Evolutionary conservation across 2,888 invertebrate species (phyloP), one percentile per base, ranked within the genome.

Genomic region (Ctena decussata): DNA sequence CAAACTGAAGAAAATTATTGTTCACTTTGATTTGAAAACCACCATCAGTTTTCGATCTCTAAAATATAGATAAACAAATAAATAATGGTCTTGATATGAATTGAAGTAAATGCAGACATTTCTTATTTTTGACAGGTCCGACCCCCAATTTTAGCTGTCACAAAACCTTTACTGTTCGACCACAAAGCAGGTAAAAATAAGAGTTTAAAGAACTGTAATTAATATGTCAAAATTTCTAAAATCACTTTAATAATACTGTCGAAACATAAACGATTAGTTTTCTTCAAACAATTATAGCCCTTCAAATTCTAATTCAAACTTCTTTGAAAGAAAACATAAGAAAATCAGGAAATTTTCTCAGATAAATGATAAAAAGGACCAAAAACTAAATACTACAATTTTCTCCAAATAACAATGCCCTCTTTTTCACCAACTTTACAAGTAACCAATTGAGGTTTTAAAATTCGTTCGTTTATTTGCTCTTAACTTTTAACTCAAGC

Each of bases 141-240:
- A 71, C 77, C 65, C 39, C 37, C 77, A 75, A 76, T 83, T 75
- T 49, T 39, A 21, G 24, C 27, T 72, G 53, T 2, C 60, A 41
- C 74, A 74, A 75, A 79, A 70, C n/a, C 35, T 41, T 12, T 24
- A 70, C 70, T 79, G 65, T 80, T 60, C 41, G 12, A 30, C 69
- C 49, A 77, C 77, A 77, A 77, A 84, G 60, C 65, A 69, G 74
- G 70, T 77, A 30, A 44, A 80, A 80, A 75, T 85, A 82, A 77
- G 77, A 37, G 72, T 79, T 80, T 46, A 74, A 86, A 65, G 65
- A 57, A 57, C 74, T 71, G 70, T 86, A 83, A 86, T 86, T 86
- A 83, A 86, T 86, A 86, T 86, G 86, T 83, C 82, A 86, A 80
- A 80, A 78, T 79, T 41, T 70, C 39, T 57, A 74, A 79, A 53